phyloP scores from a whole-genome alignment of 2,113 vertebrate species.

The Pionites leucogaster region DNA sequence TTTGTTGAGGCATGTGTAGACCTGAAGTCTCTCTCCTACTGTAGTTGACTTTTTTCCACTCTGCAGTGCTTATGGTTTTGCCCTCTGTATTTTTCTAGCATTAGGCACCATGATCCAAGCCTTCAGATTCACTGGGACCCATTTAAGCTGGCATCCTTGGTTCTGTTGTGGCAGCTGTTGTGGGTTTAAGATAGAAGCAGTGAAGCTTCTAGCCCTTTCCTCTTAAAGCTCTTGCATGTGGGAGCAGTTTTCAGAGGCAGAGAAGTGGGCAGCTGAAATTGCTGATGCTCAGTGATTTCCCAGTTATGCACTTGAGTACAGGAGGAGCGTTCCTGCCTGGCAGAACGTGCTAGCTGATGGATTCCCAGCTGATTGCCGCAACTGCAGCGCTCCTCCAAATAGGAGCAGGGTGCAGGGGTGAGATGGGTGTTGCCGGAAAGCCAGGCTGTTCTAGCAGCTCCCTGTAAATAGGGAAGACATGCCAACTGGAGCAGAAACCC shows the following conservation, averaged over 20 bases:
- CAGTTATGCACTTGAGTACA: not conserved
- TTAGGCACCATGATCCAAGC: not conserved
- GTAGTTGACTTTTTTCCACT: not conserved
- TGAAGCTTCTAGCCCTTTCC: not conserved
- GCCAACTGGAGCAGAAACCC: slow-evolving; percentile 5
- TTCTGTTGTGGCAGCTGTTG: not conserved
- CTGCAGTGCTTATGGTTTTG: rapidly evolving
- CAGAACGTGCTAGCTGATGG: not conserved
- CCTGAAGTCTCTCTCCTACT: not conserved
- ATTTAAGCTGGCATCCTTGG: not conserved
- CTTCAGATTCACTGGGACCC: not conserved
- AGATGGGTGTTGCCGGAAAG: not conserved
- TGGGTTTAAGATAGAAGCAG: not conserved
- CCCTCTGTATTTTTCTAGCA: not conserved
- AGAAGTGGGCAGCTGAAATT: not conserved
- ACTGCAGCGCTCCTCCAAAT: not conserved
- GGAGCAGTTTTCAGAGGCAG: slow-evolving; percentile 5
- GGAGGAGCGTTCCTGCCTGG: slow-evolving; percentile 3
- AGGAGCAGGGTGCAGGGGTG: not conserved
- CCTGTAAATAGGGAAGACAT: not conserved
- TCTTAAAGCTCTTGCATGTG: not conserved
- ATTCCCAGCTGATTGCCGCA: not conserved
- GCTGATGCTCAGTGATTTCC: slow-evolving; percentile 13
- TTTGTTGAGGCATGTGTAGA: not conserved
- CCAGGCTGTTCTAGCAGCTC: not conserved